phyloP scores from a whole-genome alignment of 1,140 invertebrate species.

The Euwallacea similis region DNA sequence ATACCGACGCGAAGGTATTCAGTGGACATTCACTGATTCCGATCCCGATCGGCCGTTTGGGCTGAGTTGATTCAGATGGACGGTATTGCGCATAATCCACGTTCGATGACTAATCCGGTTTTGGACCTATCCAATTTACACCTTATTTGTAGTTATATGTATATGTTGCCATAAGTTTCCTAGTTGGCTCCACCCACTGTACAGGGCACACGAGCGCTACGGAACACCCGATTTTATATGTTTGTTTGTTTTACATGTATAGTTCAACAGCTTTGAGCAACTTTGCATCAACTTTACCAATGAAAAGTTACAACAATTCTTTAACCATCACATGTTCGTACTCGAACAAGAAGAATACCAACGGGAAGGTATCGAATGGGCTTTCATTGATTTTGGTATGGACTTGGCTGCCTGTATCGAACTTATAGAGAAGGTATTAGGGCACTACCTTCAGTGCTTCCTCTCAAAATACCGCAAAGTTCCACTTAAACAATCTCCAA shows the following conservation, averaged over 20 bases:
- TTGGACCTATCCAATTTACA: slow-evolving; percentile 66
- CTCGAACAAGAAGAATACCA: slow-evolving; percentile 98
- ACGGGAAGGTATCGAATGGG: slow-evolving; percentile 92
- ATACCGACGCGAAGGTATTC: slow-evolving; percentile 96
- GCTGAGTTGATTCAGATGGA: slow-evolving; percentile 99
- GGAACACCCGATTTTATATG: background rate
- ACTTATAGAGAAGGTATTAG: slow-evolving; percentile 91
- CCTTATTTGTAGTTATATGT: slow-evolving; percentile 65
- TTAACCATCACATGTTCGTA: slow-evolving; percentile 99
- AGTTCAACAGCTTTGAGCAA: slow-evolving; percentile 99
- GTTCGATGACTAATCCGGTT: too few relatives aligned
- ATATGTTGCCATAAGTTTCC: background rate
- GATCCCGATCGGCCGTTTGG: slow-evolving; percentile 96
- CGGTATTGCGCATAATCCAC: slow-evolving; percentile 43
- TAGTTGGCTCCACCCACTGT: slow-evolving; percentile 32
- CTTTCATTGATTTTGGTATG: slow-evolving; percentile 98
- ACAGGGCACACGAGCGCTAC: slow-evolving; percentile 25
- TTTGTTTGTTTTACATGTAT: slow-evolving; percentile 41
- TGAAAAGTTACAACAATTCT: slow-evolving; percentile 97
- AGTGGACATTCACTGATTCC: slow-evolving; percentile 99
- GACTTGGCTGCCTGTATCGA: slow-evolving; percentile 96
- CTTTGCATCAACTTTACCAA: slow-evolving; percentile 99
- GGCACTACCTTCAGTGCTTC: background rate
- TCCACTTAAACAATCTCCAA: too few relatives aligned
- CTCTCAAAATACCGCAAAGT: too few relatives aligned